Evolutionary conservation across 2,888 invertebrate species (phyloP), one percentile per base, ranked within the genome.

Genomic region (Julus scandinavius): DNA sequence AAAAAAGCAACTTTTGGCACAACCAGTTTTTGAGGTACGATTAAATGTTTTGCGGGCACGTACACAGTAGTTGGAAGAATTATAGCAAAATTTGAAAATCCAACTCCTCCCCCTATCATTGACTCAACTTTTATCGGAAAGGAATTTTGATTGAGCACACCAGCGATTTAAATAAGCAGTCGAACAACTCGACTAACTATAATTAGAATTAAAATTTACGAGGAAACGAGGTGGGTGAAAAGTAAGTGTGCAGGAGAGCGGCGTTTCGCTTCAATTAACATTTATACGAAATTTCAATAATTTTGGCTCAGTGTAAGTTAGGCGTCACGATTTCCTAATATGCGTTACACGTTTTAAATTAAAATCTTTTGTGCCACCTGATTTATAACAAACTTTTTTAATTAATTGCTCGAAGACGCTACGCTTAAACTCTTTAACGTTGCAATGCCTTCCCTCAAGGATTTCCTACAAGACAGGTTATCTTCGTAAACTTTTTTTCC

Each of bases 81-180:
- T 80, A 80, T 80, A 38, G 80, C 38, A 80, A 80, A 80, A 80
- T 13, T 38, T 80, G 29, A 38, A 80, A 80, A 80, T 38, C 38
- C 80, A 80, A 80, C 80, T 80, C 80, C 80, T 80, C 80, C 80
- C 80, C 80, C 80, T 80, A 80, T 80, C 80, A 80, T 80, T 80
- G 80, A 38, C 80, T 38, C 13, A 80, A 80, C 11, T 80, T 80
- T 80, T 80, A 80, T 80, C 80, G 20, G 80, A 38, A 80, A 80
- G 80, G 80, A 80, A 80, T 80, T 80, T 80, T 80, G 80, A 80
- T 80, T 80, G 80, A 80, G 80, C 38, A 11, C 80, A 80, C 3
- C 80, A 38, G 80, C 20, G 80, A 80, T 80, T 80, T 80, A 80
- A 80, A 80, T 80, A 80, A 80, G 80, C 38, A 80, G 38, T 38